phyloP scores from a whole-genome alignment of 2,888 invertebrate species.

The Parnassius mnemosyne region DNA sequence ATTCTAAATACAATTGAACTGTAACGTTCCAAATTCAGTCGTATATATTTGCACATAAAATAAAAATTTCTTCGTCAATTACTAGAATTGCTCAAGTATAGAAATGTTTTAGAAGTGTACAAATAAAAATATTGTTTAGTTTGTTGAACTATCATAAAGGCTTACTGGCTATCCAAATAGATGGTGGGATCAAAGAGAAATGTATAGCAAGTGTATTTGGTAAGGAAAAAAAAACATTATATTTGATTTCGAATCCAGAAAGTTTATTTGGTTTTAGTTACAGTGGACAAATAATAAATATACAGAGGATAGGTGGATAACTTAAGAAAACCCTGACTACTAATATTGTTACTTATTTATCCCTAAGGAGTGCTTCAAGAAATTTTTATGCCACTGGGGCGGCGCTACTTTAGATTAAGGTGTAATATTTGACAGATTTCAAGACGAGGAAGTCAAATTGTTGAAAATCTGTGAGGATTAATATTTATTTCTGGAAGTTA shows the following conservation, averaged over 20 bases:
- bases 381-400: too few relatives aligned
- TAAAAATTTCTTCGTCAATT: constrained; percentile 17
- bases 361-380: too few relatives aligned
- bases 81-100: constrained; percentile 5
- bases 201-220: constrained; percentile 23
- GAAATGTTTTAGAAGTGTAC: constrained; percentile 17
- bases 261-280: constrained; percentile 10
- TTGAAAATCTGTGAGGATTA: too few relatives aligned
- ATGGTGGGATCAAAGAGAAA: constrained; percentile 22
- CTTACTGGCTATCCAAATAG: constrained; percentile 30
- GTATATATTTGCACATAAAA: constrained; percentile 10
- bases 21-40: constrained; percentile 20
- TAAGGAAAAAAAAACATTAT: constrained; percentile 12
- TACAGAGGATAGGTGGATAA: background rate
- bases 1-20: constrained; percentile 21
- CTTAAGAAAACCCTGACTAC: background rate
- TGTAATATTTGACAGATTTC: too few relatives aligned
- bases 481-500: too few relatives aligned
- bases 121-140: constrained; percentile 17
- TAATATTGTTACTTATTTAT: too few relatives aligned
- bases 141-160: constrained; percentile 29
- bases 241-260: constrained; percentile 9
- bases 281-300: constrained; percentile 4
- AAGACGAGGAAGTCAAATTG: too few relatives aligned
- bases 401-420: too few relatives aligned